Evolutionary conservation across 2,888 invertebrate genomes (phyloP), one percentile per base, ranked within the genome.

Genomic region (Folsomia manolachei): DNA sequence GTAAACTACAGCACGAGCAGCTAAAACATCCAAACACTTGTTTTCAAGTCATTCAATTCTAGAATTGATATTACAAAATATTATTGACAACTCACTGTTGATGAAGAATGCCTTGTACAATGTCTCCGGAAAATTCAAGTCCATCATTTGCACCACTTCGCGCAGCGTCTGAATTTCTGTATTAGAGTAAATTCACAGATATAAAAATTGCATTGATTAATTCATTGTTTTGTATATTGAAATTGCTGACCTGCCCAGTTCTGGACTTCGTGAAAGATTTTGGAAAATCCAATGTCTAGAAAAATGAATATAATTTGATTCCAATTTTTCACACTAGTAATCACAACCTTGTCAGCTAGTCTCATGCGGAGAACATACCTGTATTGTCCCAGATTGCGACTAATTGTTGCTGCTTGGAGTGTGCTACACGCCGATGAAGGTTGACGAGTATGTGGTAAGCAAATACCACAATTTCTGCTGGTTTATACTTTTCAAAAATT

Each of bases 321-420:
- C n/a, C n/a, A n/a, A n/a, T n/a, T n/a, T n/a, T n/a, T n/a, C n/a
- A n/a, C n/a, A n/a, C n/a, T n/a, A n/a, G n/a, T n/a, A n/a, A n/a
- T n/a, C n/a, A n/a, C n/a, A n/a, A n/a, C n/a, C n/a, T n/a, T n/a
- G n/a, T n/a, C n/a, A n/a, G n/a, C n/a, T n/a, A n/a, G n/a, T n/a
- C n/a, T n/a, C n/a, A n/a, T n/a, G n/a, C n/a, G n/a, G n/a, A n/a
- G n/a, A n/a, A n/a, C n/a, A n/a, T n/a, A n/a, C n/a, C n/a, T 2
- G 71, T 61, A 39, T 77, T 74, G 27, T 77, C 76, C 1, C 74
- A 72, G 62, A 77, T 74, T 51, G 71, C 71, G 2, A 74, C 74
- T 25, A 77, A 71, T 51, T 77, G 71, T 61, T 77, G 76, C 70
- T 73, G 63, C 19, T 71, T 65, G 14, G 74, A 74, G 18, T 27